Conservation (phyloP, 1,140 invertebrate species). For the Euura lappo region DNA sequence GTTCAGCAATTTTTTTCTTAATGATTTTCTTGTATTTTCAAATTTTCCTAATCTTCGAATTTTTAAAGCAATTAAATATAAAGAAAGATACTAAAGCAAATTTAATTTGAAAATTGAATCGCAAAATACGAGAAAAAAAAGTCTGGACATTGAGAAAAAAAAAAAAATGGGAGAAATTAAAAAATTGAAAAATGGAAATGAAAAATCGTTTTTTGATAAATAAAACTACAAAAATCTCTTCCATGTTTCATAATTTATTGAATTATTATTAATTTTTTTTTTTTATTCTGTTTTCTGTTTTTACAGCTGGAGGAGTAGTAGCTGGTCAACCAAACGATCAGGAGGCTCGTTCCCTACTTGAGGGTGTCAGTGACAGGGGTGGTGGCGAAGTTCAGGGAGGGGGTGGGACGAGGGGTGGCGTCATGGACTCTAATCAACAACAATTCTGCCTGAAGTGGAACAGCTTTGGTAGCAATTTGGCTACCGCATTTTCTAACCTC, state of each 20-base stretch:
- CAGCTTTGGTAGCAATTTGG: conserved; percentile 87
- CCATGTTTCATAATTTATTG: not conserved
- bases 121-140: too few relatives aligned
- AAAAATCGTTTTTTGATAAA: too few relatives aligned
- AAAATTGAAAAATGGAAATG: too few relatives aligned
- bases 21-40: too few relatives aligned
- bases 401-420: conserved; percentile 53
- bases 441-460: conserved; percentile 93
- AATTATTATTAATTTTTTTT: not conserved
- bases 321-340: conserved; percentile 49
- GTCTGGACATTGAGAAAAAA: too few relatives aligned
- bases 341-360: conserved; percentile 47
- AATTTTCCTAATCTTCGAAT: too few relatives aligned
- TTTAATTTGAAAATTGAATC: too few relatives aligned
- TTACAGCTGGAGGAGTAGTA: conserved; percentile 54
- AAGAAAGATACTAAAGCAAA: too few relatives aligned
- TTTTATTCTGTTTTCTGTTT: not conserved
- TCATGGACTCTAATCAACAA: conserved; percentile 85
- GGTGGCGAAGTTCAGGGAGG: conserved; percentile 45
- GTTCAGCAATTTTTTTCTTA: too few relatives aligned
- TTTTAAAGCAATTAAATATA: too few relatives aligned
- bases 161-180: too few relatives aligned
- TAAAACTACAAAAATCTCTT: too few relatives aligned
- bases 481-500: conserved; percentile 85
- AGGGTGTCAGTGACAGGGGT: conserved; percentile 48